Evolutionary conservation across 2,888 invertebrate genomes (phyloP).

Genomic region (Drosophila koepferae): DNA sequence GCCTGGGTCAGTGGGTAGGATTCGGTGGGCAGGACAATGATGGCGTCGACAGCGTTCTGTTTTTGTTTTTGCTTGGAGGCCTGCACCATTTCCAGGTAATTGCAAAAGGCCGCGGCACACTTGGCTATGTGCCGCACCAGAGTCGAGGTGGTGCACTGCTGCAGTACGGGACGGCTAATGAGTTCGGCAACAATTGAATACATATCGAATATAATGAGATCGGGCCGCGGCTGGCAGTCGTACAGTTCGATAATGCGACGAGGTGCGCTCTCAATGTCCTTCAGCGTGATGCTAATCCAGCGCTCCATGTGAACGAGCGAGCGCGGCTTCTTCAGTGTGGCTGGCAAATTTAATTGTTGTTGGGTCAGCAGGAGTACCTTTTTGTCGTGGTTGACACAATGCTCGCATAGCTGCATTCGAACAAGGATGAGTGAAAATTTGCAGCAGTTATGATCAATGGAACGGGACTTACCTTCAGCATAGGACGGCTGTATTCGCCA

Average conservation of each 20-base stretch:
- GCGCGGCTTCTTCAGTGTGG: conserved; percentile 30
- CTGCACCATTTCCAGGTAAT: conserved; percentile 44
- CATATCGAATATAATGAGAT: conserved; percentile 71
- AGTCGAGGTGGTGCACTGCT: conserved; percentile 43
- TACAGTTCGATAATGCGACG: conserved; percentile 59
- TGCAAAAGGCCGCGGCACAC: conserved; percentile 60
- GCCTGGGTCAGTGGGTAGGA: conserved; percentile 51
- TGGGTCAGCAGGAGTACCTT: conserved; percentile 52
- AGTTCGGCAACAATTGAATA: conserved; percentile 51
- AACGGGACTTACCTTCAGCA: conserved; percentile 47
- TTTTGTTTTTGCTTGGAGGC: conserved; percentile 15
- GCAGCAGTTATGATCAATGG: no score
- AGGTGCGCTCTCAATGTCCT: conserved; percentile 64
- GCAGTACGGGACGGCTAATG: conserved; percentile 52
- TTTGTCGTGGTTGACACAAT: conserved; percentile 45
- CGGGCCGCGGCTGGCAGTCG: conserved; percentile 52
- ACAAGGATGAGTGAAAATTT: not conserved
- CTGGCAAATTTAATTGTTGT: conserved; percentile 15
- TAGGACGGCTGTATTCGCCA: conserved; percentile 47
- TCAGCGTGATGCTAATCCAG: conserved; percentile 32
- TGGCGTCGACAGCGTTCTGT: conserved; percentile 34
- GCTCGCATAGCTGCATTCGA: conserved; percentile 56
- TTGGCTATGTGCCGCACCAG: conserved; percentile 65
- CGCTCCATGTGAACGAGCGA: conserved; percentile 26
- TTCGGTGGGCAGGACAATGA: conserved; percentile 61